These are phyloP conservation scores for Dreissena polymorpha DNA, from an alignment of 1,140 invertebrate genomes.

Conservation along the genomic window DNA sequence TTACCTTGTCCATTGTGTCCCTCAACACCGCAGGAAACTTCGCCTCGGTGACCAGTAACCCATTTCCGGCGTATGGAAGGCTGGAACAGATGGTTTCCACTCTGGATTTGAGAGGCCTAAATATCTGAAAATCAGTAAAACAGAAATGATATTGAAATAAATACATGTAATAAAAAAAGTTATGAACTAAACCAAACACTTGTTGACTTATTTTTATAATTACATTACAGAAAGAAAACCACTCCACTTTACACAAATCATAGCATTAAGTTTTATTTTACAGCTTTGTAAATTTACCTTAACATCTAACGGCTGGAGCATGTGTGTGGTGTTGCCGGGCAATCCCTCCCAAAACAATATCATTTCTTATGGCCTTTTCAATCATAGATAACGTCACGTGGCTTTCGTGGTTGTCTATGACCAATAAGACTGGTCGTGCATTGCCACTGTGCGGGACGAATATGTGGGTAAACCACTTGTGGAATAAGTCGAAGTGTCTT, in stretches of 20 bases:
- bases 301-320: no score
- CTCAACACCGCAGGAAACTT: conserved; percentile 14
- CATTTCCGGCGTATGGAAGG: neutral
- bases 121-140: neutral
- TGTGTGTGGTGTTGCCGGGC: no score
- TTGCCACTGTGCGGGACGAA: no score
- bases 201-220: neutral
- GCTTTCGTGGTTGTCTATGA: conserved; percentile 75
- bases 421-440: no score
- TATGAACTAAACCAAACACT: neutral
- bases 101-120: neutral
- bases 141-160: neutral
- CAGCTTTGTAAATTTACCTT: no score
- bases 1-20: neutral
- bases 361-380: conserved; percentile 58
- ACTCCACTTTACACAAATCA: neutral
- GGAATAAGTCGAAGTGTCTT: no score
- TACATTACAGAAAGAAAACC: neutral
- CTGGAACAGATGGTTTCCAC: neutral
- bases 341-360: conserved; percentile 38
- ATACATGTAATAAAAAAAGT: neutral
- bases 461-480: no score
- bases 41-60: neutral
- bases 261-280: no score
- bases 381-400: conserved; percentile 69